These are phyloP conservation scores for Papilio machaon DNA, from an alignment of 1,140 invertebrate species.

Conservation along the genomic window DNA sequence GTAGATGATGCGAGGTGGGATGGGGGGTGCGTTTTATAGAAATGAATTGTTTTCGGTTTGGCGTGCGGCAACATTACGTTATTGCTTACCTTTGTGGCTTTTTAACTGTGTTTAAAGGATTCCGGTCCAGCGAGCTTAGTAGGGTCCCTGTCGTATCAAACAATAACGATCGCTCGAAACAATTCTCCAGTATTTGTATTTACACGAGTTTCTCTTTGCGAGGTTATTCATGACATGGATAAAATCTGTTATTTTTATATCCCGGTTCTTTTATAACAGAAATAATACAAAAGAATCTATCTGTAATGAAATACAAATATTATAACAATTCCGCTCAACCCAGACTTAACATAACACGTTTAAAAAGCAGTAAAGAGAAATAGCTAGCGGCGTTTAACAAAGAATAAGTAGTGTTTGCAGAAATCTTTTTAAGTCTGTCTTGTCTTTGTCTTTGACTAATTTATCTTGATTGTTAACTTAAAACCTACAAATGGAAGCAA, in stretches of 20 bases:
- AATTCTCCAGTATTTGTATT: constrained; percentile 18
- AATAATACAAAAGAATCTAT: constrained; percentile 7
- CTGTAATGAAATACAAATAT: constrained; percentile 15
- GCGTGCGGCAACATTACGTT: constrained; percentile 66
- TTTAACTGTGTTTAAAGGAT: constrained; percentile 67
- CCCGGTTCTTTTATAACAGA: neutral
- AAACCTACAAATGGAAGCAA: neutral
- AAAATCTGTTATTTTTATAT: constrained; percentile 26
- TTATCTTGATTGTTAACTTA: neutral
- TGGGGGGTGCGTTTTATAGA: constrained; percentile 44
- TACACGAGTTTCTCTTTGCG: constrained; percentile 1
- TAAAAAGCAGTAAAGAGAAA: neutral
- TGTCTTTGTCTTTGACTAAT: neutral
- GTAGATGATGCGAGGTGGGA: constrained; percentile 38
- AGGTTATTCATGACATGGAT: constrained; percentile 22
- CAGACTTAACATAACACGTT: constrained; percentile 3
- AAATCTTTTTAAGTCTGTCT: neutral
- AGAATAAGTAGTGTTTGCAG: neutral
- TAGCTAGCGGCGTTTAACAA: neutral
- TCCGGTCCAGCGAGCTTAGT: constrained; percentile 43
- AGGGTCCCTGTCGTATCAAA: constrained; percentile 17
- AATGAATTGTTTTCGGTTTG: constrained; percentile 73
- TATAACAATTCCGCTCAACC: neutral
- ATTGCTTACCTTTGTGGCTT: constrained; percentile 68
- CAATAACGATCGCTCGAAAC: constrained; percentile 23